Percentiles rank a stretch among this genome's conserved stretches.
Conservation (phyloP, 2,888 invertebrate species). For the Erannis defoliaria region DNA sequence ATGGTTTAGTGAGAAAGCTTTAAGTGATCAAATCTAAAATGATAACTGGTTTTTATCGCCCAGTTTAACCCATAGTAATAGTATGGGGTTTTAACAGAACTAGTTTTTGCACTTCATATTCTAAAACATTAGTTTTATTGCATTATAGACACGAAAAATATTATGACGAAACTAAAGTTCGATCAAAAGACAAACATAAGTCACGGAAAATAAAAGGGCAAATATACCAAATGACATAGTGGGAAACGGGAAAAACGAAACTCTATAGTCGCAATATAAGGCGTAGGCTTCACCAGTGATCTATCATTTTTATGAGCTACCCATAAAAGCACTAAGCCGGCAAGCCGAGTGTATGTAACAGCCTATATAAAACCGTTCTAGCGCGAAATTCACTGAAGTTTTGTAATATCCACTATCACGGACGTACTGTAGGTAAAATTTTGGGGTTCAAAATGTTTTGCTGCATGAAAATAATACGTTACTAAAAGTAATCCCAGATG, state of each 20-base stretch:
- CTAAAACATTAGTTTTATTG: neutral
- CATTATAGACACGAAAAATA: neutral
- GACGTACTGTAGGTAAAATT: conserved; percentile 6
- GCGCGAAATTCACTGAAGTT: conserved; percentile 73
- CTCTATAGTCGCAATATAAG: conserved; percentile 36
- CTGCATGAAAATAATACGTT: too few species aligned
- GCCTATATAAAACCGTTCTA: conserved; percentile 79
- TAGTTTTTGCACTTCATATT: too few species aligned
- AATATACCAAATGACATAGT: conserved; percentile 22
- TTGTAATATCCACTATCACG: conserved; percentile 63
- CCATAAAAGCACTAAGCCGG: conserved; percentile 77
- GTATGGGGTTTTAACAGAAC: too few species aligned
- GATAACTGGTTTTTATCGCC: too few species aligned
- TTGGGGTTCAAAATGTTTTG: neutral
- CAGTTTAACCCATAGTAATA: neutral
- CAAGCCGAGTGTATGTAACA: conserved; percentile 82
- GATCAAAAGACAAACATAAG: conserved; percentile 22
- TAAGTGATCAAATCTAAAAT: too few species aligned
- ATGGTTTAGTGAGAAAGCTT: too few species aligned
- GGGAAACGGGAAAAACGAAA: conserved; percentile 33
- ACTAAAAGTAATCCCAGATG: too few species aligned
- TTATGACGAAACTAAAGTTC: neutral
- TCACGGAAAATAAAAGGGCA: conserved; percentile 17
- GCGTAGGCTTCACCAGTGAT: conserved; percentile 60
- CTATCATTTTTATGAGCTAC: conserved; percentile 81